phyloP scores from a whole-genome alignment of 2,113 vertebrate species.

The Phaethornis superciliosus region DNA sequence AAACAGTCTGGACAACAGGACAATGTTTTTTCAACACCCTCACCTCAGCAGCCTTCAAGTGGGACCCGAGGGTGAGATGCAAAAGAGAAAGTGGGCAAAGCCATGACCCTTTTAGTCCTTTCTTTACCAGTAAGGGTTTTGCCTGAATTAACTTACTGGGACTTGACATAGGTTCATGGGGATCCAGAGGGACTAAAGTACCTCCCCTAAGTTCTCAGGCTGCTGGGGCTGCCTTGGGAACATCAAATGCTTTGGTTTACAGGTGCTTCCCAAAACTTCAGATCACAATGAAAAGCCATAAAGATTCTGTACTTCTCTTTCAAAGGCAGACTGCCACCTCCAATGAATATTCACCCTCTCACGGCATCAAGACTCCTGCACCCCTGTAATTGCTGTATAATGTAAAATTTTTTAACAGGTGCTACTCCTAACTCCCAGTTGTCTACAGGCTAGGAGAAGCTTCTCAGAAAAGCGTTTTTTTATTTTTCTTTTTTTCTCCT shows the following conservation, averaged over 20 bases:
- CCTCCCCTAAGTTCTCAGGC: neutral
- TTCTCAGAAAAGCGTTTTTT: neutral
- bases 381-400: neutral
- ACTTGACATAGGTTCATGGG: neutral
- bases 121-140: neutral
- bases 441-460: neutral
- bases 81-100: neutral
- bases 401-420: neutral
- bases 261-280: neutral
- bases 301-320: neutral
- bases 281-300: neutral
- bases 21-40: neutral
- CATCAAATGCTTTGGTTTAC: neutral
- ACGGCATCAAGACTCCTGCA: neutral
- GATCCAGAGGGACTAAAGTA: neutral
- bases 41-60: neutral
- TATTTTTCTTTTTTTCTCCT: too few relatives aligned
- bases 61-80: neutral
- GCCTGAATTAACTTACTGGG: neutral
- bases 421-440: neutral
- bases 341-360: too few relatives aligned
- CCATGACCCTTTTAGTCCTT: rapidly evolving
- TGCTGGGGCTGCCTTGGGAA: neutral
- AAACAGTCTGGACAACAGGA: neutral
- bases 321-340: neutral